Percentiles rank a stretch among this genome's conserved stretches.
phyloP scores from a whole-genome alignment of 2,113 vertebrate genomes.

The Ammodytes marinus region DNA sequence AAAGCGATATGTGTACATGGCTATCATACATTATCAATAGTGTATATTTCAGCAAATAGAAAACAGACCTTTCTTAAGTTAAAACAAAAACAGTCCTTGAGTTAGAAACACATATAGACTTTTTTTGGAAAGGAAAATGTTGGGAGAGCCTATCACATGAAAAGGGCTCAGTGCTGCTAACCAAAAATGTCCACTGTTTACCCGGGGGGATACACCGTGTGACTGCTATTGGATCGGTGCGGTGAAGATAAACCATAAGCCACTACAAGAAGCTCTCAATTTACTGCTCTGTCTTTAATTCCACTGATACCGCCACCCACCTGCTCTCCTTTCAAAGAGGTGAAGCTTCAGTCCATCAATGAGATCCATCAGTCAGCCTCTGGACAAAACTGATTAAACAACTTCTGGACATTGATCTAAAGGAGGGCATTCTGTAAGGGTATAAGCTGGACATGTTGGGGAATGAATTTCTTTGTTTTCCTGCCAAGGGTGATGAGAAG shows the following conservation, averaged over 20 bases:
- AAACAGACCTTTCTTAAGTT: not conserved
- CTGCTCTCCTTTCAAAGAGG: not conserved
- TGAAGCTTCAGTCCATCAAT: not conserved
- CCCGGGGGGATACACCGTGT: not conserved
- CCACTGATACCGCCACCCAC: not conserved
- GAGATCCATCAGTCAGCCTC: not conserved
- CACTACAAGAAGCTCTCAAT: not conserved
- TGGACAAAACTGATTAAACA: not conserved
- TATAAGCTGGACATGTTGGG: not conserved
- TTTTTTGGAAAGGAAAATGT: not conserved
- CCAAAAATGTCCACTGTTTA: not conserved
- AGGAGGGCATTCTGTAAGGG: not conserved
- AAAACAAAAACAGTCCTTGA: not conserved
- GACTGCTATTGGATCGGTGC: not conserved
- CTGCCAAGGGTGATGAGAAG: not conserved
- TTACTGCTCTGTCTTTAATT: not conserved
- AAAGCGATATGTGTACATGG: conserved; percentile 15
- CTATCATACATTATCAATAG: not conserved
- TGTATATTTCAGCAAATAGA: conserved; percentile 8
- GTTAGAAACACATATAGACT: not conserved
- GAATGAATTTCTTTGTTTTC: not conserved
- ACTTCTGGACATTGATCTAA: not conserved
- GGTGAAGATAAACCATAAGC: not conserved
- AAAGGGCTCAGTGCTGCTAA: not conserved
- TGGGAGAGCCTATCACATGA: too few relatives aligned